Evolutionary conservation across 1,140 invertebrate species (phyloP).

Genomic region (Sycobia sp.): DNA sequence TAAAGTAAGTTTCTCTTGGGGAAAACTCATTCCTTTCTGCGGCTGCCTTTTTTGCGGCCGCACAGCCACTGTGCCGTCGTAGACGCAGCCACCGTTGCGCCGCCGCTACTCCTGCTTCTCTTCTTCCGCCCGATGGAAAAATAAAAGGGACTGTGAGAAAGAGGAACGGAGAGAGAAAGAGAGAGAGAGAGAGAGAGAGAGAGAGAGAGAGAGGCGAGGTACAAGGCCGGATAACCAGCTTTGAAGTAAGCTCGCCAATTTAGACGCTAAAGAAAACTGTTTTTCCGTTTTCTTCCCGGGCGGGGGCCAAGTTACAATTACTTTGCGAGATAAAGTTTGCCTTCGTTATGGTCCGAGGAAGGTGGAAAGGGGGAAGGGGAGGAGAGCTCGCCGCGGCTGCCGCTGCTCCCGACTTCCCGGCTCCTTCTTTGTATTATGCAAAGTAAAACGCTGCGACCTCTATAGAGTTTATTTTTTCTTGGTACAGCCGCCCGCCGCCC

Average conservation of each 20-base stretch:
- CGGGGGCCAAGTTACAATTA: conserved; percentile 41
- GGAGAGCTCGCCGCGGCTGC: neutral
- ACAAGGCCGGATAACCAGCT: conserved; percentile 45
- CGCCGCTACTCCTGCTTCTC: neutral
- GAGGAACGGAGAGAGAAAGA: conserved; percentile 7
- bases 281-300: conserved; percentile 42
- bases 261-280: conserved; percentile 47
- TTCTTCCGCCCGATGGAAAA: conserved; percentile 29
- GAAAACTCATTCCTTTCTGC: conserved; percentile 34
- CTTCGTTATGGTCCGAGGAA: conserved; percentile 39
- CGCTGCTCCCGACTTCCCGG: neutral
- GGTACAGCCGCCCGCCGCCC: neutral
- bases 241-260: conserved; percentile 47
- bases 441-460: conserved; percentile 37
- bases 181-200: no score
- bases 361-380: no score
- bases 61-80: no score
- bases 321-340: conserved; percentile 46
- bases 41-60: conserved; percentile 38
- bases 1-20: conserved; percentile 27
- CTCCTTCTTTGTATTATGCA: conserved; percentile 40
- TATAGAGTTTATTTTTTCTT: conserved; percentile 7
- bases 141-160: no score
- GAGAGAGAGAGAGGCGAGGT: conserved; percentile 21
- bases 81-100: neutral